Percentiles rank a stretch among this genome's conserved stretches.
Evolutionary conservation across 1,140 invertebrate species (phyloP).

Genomic region (Dreissena rostriformis): DNA sequence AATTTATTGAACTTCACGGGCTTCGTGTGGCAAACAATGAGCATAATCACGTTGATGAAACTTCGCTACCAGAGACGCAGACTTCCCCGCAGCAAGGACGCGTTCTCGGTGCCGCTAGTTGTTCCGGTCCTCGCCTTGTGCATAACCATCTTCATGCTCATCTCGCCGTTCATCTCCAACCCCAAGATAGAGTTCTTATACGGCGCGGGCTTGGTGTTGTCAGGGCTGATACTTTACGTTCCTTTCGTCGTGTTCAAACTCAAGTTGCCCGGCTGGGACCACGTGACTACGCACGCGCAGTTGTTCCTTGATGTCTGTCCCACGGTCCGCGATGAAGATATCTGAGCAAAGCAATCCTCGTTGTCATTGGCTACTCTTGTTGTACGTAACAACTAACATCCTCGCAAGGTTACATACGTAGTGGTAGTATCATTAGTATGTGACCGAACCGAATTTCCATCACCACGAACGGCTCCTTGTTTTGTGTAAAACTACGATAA

Average conservation of each 20-base stretch:
- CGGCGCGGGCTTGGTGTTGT: neutral
- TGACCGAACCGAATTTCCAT: too few relatives aligned
- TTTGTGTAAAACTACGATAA: too few relatives aligned
- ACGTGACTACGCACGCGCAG: conserved; percentile 10
- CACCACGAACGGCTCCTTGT: too few relatives aligned
- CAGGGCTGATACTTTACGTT: conserved; percentile 21
- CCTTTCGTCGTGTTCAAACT: conserved; percentile 17
- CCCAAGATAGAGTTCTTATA: conserved; percentile 39
- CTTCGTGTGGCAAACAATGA: neutral
- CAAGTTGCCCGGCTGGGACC: conserved; percentile 4
- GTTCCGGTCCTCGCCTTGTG: neutral
- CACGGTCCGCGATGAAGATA: too few relatives aligned
- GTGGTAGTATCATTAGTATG: too few relatives aligned
- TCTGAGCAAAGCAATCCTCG: too few relatives aligned
- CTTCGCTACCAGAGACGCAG: conserved; percentile 6
- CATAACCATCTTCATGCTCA: conserved; percentile 10
- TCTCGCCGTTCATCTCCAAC: conserved; percentile 23
- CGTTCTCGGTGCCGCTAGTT: conserved; percentile 9
- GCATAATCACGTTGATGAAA: conserved; percentile 8
- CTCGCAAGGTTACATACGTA: too few relatives aligned
- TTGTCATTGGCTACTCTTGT: too few relatives aligned
- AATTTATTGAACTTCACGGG: conserved; percentile 29
- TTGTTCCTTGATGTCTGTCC: neutral
- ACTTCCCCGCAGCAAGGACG: neutral
- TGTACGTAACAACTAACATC: too few relatives aligned